phyloP scores from a whole-genome alignment of 2,113 vertebrate species.

The Puntigrus tetrazona region DNA sequence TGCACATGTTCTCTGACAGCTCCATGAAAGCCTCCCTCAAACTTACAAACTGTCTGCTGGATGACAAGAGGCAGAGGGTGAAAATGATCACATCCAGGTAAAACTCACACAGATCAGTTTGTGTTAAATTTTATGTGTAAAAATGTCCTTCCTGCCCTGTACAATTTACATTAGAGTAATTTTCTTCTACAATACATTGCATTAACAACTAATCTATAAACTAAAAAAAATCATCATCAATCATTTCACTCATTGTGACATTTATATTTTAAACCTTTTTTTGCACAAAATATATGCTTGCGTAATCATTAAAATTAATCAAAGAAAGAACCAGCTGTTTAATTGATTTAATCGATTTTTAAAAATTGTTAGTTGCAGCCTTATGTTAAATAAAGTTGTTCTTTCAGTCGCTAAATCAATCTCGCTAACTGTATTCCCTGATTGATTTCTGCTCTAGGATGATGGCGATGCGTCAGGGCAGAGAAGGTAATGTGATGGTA shows the following conservation, averaged over 20 bases:
- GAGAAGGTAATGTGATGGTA: conserved; percentile 90
- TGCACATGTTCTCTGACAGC: conserved; percentile 87
- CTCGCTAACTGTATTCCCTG: not conserved
- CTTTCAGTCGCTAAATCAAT: not conserved
- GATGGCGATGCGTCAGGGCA: conserved; percentile 87
- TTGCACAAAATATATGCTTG: not conserved
- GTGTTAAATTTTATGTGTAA: not conserved
- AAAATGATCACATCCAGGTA: conserved; percentile 90
- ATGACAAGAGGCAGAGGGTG: conserved; percentile 87
- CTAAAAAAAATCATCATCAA: too few species aligned
- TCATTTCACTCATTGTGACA: not conserved
- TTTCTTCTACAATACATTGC: not conserved
- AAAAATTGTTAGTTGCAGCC: not conserved
- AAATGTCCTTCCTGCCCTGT: not conserved
- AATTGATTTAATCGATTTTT: too few species aligned
- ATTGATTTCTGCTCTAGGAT: conserved; percentile 75
- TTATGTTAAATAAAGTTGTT: not conserved
- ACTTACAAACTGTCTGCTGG: conserved; percentile 87
- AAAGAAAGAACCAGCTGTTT: not conserved
- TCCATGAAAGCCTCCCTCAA: conserved; percentile 85
- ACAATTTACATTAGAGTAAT: not conserved
- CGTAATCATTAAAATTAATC: not conserved
- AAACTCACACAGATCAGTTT: conserved; percentile 27
- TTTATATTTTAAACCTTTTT: not conserved
- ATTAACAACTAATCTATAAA: not conserved